Percentiles rank a stretch among this genome's conserved stretches.
These are phyloP conservation scores for Drosophila pegasa DNA, from an alignment of 2,888 invertebrate species.

Conservation along the genomic window DNA sequence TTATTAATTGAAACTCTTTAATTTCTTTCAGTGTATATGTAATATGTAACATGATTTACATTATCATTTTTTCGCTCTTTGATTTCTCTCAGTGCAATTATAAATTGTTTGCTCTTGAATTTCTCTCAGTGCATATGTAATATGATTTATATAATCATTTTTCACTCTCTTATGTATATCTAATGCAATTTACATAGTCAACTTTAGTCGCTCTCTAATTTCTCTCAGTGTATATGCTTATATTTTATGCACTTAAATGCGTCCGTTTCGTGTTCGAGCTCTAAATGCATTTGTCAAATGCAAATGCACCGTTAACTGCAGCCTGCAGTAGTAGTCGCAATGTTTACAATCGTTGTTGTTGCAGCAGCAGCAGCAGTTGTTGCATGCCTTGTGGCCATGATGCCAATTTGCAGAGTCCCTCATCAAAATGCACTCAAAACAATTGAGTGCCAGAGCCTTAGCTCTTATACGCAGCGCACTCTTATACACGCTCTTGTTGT, in stretches of 20 bases:
- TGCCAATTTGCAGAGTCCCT: slow-evolving; percentile 14
- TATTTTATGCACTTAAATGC: slow-evolving; percentile 10
- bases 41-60: too few relatives aligned
- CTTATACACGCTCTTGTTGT: not conserved
- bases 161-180: too few relatives aligned
- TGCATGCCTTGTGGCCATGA: slow-evolving; percentile 30
- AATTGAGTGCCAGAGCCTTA: slow-evolving; percentile 7
- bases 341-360: slow-evolving; percentile 10
- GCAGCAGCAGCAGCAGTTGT: slow-evolving; percentile 6
- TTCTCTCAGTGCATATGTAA: too few relatives aligned
- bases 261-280: slow-evolving; percentile 18
- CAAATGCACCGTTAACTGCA: slow-evolving; percentile 42
- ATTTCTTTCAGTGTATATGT: too few relatives aligned
- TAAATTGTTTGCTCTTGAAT: too few relatives aligned
- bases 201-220: slow-evolving; percentile 3
- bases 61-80: too few relatives aligned
- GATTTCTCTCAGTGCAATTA: too few relatives aligned
- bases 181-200: too few relatives aligned
- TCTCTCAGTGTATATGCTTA: slow-evolving; percentile 28
- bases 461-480: slow-evolving; percentile 1
- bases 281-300: slow-evolving; percentile 28
- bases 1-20: too few relatives aligned
- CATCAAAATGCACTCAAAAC: slow-evolving; percentile 12
- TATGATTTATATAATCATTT: too few relatives aligned
- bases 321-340: slow-evolving; percentile 9